Evolutionary conservation across 2,797 vertebrate genomes (phyloP).

Genomic region (Rhyacichthys aspro): DNA sequence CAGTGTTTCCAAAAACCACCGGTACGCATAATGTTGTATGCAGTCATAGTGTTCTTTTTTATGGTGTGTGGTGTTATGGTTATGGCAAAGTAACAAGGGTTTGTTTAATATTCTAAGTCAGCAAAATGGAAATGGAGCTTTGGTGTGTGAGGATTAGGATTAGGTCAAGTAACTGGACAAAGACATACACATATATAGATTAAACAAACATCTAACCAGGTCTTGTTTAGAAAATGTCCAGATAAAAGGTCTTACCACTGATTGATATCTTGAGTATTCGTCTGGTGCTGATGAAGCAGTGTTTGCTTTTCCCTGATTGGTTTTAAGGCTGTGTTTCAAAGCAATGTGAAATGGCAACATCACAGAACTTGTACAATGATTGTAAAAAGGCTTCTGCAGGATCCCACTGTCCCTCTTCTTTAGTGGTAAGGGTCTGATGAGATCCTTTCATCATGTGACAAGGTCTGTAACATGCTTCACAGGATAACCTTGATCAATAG

Average conservation of each 20-base stretch:
- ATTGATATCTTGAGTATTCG: constrained; percentile 4
- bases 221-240: not conserved
- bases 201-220: no score
- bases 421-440: constrained; percentile 6
- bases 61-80: no score
- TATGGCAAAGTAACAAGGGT: no score
- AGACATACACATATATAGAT: no score
- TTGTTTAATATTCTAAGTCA: no score
- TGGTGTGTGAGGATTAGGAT: no score
- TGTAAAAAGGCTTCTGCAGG: no score
- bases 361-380: no score
- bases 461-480: constrained; percentile 42
- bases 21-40: no score
- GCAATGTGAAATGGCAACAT: not conserved
- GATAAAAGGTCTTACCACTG: not conserved
- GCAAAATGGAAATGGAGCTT: no score
- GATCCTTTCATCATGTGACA: constrained; percentile 25
- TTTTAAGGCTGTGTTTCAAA: constrained; percentile 7
- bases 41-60: no score
- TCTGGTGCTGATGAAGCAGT: not conserved
- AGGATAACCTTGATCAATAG: constrained; percentile 43
- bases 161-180: not conserved
- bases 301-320: not conserved
- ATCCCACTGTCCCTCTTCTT: not conserved
- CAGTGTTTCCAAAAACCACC: not conserved